Percentiles rank a stretch among this genome's conserved stretches.
Conservation (phyloP, 1,140 invertebrate species). For the Brachionus paranguensis region DNA sequence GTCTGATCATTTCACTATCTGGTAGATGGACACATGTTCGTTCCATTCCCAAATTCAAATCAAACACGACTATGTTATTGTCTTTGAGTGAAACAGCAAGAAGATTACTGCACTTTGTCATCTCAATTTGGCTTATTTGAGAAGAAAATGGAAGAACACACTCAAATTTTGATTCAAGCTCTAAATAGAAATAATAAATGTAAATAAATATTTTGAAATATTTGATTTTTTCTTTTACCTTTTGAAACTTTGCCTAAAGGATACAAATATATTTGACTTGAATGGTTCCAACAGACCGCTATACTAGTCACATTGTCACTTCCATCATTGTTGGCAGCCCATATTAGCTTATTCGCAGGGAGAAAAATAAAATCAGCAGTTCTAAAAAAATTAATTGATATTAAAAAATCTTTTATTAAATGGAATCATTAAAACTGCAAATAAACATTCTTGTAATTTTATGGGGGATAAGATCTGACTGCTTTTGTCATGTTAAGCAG, state of each 20-base stretch:
- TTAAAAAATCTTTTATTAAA: no score
- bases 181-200: not conserved
- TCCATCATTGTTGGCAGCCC: not conserved
- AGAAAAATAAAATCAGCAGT: slow-evolving; percentile 22
- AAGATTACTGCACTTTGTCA: not conserved
- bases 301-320: not conserved
- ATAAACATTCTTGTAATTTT: no score
- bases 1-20: not conserved
- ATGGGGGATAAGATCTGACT: no score
- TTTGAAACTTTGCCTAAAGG: not conserved
- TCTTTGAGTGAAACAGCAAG: not conserved
- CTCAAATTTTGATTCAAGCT: slow-evolving; percentile 23
- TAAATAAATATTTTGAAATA: not conserved
- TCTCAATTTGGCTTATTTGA: not conserved
- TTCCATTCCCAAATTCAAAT: not conserved
- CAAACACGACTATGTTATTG: slow-evolving; percentile 10
- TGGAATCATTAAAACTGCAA: no score
- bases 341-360: not conserved
- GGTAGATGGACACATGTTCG: not conserved
- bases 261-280: slow-evolving; percentile 13
- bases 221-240: not conserved
- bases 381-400: not conserved
- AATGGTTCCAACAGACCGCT: not conserved
- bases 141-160: not conserved
- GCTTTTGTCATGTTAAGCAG: no score